Evolutionary conservation across 2,797 vertebrate genomes (phyloP).

Genomic region (Phoeniculus purpureus): DNA sequence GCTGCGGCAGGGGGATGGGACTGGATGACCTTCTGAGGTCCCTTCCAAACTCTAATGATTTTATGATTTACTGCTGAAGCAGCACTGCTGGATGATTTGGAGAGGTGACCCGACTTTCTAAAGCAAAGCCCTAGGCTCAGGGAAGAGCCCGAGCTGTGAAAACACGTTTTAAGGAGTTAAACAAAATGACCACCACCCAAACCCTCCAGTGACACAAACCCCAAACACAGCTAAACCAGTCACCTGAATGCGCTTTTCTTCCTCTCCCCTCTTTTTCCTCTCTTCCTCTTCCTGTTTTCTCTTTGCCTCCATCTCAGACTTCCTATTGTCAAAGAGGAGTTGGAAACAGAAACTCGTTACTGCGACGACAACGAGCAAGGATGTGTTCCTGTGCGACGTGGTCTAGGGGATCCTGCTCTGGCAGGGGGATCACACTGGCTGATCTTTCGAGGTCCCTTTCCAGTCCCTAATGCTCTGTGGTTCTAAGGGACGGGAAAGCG

Average conservation of each 20-base stretch:
- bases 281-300: slow-evolving; percentile 95
- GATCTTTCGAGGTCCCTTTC: too few species aligned
- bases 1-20: too few species aligned
- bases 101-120: neutral
- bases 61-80: neutral
- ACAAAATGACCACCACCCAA: neutral
- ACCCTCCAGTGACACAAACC: neutral
- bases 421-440: too few species aligned
- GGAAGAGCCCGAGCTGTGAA: neutral
- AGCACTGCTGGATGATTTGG: neutral
- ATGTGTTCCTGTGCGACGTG: too few species aligned
- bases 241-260: slow-evolving; percentile 90
- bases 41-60: too few species aligned
- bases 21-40: too few species aligned
- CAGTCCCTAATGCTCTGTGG: too few species aligned
- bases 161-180: neutral
- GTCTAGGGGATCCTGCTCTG: too few species aligned
- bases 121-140: neutral
- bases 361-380: neutral
- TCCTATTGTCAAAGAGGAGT: slow-evolving; percentile 76
- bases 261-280: slow-evolving; percentile 92
- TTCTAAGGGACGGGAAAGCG: neutral
- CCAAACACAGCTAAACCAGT: neutral
- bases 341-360: neutral
- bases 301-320: slow-evolving; percentile 94